Base-by-base conservation (phyloP, 2,888 invertebrate species). In the Chaetogeoica ovagalla region DNA sequence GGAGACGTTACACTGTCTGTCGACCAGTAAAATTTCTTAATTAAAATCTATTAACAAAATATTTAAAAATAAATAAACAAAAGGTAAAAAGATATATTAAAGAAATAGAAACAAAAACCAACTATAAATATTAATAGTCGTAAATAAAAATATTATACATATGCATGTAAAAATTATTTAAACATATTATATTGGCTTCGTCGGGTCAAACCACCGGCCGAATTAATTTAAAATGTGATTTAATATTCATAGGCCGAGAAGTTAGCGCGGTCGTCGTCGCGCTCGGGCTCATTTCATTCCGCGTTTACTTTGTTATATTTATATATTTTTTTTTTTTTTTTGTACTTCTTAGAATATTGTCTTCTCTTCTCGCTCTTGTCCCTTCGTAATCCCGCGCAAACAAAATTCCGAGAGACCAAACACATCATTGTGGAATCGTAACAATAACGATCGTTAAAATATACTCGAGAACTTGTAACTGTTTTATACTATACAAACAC, bases 11-110 rank as follows among this genome's bases (percentile, higher is more conserved):
- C 30, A n/a, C 63, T 19, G 23, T 79, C 71, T 30, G 71, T 79
- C 79, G 55, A 71, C 23, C n/a, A 37, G 68, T 60, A 30, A 77
- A 69, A 70, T 62, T 37, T 62, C 77, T 62, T 77, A 79, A 79
- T 79, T 71, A 65, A 63, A 79, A 71, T 66, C n/a, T 62, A 30
- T 17, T 57, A 19, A 7, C 6, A 11, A 43, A 43, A n/a, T n/a
- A n/a, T n/a, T n/a, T n/a, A n/a, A 11, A 43, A 43, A 11, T 11
- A 7, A 43, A n/a, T n/a, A n/a, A 43, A 43, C 6, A 43, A 43
- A 30, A 30, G 30, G 4, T 30, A 30, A 30, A 30, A 30, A 30
- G 30, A 30, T 30, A 30, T 30, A 30, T 30, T 30, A 30, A 30
- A 30, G 30, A 30, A 30, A 30, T 30, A 30, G 30, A 30, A 30